Conservation (phyloP, 2,888 invertebrate species). For the Eumacrocentrus americanus region DNA sequence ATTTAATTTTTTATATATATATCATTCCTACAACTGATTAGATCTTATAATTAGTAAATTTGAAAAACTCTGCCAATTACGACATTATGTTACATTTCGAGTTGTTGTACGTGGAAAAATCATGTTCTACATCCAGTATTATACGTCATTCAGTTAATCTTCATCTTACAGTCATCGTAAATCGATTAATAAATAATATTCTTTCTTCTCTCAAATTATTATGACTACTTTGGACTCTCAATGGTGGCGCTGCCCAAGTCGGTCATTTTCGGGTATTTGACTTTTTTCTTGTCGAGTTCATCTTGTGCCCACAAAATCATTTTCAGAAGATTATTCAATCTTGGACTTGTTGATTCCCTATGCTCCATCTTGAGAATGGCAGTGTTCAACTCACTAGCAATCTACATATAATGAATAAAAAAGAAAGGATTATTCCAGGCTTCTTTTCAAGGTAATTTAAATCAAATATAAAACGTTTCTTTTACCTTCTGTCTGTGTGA, state of each 20-base stretch:
- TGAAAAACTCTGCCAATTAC: neutral
- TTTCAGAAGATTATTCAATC: slow-evolving; percentile 88
- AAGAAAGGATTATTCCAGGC: slow-evolving; percentile 5
- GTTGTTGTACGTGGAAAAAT: neutral
- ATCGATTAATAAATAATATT: slow-evolving; percentile 28
- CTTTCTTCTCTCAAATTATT: slow-evolving; percentile 23
- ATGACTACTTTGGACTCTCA: slow-evolving; percentile 71
- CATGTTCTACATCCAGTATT: slow-evolving; percentile 9
- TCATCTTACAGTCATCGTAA: neutral
- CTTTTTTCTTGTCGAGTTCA: slow-evolving; percentile 90
- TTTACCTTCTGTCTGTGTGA: slow-evolving; percentile 90
- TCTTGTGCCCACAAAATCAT: slow-evolving; percentile 96
- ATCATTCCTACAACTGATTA: slow-evolving; percentile 2
- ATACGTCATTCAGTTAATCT: neutral
- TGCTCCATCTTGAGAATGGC: slow-evolving; percentile 96
- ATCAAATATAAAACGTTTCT: too few species aligned
- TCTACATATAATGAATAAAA: slow-evolving; percentile 62
- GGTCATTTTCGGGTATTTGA: slow-evolving; percentile 95
- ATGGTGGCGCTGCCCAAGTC: slow-evolving; percentile 86
- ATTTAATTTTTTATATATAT: neutral
- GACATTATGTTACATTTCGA: neutral
- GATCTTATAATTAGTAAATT: neutral
- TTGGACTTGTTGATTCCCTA: slow-evolving; percentile 87
- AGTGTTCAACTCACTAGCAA: slow-evolving; percentile 96
- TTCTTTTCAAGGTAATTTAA: neutral